These are phyloP conservation scores for Aphrophora alni DNA, from an alignment of 2,888 invertebrate species.

Conservation along the genomic window DNA sequence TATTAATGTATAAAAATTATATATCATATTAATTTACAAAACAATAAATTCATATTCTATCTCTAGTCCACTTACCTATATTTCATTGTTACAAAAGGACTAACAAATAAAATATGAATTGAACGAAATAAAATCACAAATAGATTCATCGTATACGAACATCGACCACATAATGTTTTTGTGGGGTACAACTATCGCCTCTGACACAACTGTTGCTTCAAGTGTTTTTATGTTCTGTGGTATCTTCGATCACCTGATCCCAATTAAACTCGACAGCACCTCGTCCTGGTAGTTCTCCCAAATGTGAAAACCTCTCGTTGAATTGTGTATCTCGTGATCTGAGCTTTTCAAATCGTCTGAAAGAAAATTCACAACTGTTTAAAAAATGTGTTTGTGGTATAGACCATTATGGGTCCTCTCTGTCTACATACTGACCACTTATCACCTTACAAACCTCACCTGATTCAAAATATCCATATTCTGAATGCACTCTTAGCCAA, in stretches of 20 bases:
- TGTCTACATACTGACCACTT: too few species aligned
- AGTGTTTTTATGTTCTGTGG: conserved; percentile 44
- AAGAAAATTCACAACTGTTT: too few species aligned
- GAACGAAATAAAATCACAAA: neutral
- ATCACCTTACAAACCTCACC: too few species aligned
- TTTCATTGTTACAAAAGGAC: neutral
- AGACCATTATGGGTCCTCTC: too few species aligned
- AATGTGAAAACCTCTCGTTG: conserved; percentile 80
- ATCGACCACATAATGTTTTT: neutral
- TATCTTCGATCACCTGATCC: conserved; percentile 56
- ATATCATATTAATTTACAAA: too few species aligned
- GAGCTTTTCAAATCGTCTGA: conserved; percentile 76
- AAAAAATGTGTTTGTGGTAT: too few species aligned
- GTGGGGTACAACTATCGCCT: too few species aligned
- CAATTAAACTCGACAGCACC: conserved; percentile 88
- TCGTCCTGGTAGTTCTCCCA: conserved; percentile 79
- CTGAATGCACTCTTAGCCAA: too few species aligned
- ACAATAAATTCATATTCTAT: too few species aligned
- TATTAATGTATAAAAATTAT: too few species aligned
- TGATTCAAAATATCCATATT: too few species aligned
- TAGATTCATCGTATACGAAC: neutral
- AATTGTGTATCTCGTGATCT: conserved; percentile 83
- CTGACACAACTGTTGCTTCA: conserved; percentile 27
- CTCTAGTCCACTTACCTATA: too few species aligned
- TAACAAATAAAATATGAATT: neutral